These are phyloP conservation scores for Noctilio leporinus DNA, from an alignment of 2,113 vertebrate genomes.

Conservation along the genomic window DNA sequence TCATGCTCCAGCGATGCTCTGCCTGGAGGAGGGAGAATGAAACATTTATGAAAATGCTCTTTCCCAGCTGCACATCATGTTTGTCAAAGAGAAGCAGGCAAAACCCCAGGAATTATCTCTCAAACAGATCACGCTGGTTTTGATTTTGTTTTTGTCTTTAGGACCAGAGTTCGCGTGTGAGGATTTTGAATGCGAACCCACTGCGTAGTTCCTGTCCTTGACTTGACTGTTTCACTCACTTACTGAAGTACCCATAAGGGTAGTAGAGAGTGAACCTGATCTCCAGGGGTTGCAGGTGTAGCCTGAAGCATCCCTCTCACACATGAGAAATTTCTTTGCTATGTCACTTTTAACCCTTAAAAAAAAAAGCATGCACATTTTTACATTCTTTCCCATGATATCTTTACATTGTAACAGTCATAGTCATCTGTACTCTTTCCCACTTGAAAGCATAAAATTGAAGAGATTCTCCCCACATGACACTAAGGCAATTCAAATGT, in stretches of 20 bases:
- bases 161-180: background rate
- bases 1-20: background rate
- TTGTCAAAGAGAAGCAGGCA: slow-evolving; percentile 16
- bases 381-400: background rate
- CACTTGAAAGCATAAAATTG: background rate
- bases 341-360: background rate
- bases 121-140: background rate
- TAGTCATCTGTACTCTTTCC: background rate
- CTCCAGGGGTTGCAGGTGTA: background rate
- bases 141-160: background rate
- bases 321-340: background rate
- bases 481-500: slow-evolving; percentile 30
- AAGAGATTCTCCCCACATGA: slow-evolving; percentile 40
- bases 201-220: background rate
- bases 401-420: background rate
- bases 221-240: background rate
- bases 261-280: background rate
- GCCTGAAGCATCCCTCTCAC: background rate
- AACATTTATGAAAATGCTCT: slow-evolving; percentile 58
- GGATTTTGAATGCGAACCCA: background rate
- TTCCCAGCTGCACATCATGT: background rate
- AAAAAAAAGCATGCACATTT: background rate
- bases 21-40: slow-evolving; percentile 46
- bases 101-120: background rate
- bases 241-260: background rate